Base-by-base conservation (phyloP, 30 jellyfish, hydroid and myxozoan species). In the Pseudorhiza aurosa region DNA sequence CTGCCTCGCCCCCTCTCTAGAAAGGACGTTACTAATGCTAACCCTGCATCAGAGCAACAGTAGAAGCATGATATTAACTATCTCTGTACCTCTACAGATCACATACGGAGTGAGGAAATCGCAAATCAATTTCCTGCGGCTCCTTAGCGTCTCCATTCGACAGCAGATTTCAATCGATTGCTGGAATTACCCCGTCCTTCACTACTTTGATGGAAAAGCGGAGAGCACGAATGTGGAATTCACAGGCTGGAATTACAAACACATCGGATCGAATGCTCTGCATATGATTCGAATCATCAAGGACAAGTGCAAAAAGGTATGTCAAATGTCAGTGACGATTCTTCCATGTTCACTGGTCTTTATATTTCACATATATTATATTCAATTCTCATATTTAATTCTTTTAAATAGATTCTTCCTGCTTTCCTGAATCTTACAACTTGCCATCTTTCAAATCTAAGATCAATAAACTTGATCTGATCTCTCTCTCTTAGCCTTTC, bases 171-270 rank as follows among this genome's bases (percentile, higher is more conserved):
- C 78, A 2, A 33, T 92, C 0, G 83, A 67, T 22, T 92, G 98
- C 57, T 56, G 42, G 0, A 65, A 69, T 8, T 84, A 53, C 32
- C 78, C 71, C 2, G 86, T 43, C 5, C 42, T 91, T 9, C 40
- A 58, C 2, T 83, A 81, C 69, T 58, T 49, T 18, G 85, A 77
- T 25, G 72, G 68, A 21, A 71, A 44, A 32, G 53, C 87, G 17
- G 77, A 63, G 35, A 47, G 69, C 24, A 32, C 31, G 5, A 59
- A 26, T 46, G 88, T 91, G 17, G 87, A 85, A 36, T 68, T 91
- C 56, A 50, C 65, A 30, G 98, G 98, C 8, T 91, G 98, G 98
- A 91, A 91, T 43, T 46, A 58, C 31, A 83, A 77, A 63, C 86
- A 73, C 11, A 63, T 91, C 39, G 89, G 89, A 7, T 77, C 95